phyloP scores from a whole-genome alignment of 2,888 invertebrate genomes.

The Clistopyga incitator region DNA sequence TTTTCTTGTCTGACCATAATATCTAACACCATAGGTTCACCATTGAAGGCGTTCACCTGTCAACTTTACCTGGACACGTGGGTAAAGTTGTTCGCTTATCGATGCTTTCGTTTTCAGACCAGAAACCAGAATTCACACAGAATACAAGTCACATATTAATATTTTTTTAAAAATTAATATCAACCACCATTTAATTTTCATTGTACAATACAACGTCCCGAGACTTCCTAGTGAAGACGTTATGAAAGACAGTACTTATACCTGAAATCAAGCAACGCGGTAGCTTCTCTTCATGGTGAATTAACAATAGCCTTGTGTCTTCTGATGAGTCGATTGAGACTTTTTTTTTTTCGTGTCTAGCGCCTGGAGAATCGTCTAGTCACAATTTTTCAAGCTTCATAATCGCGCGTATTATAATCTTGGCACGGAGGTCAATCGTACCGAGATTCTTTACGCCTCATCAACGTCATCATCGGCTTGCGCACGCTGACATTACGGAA shows the following conservation, averaged over 20 bases:
- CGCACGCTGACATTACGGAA: conserved; percentile 71
- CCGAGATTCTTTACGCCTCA: conserved; percentile 50
- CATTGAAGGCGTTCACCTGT: no score
- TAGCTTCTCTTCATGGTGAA: background rate
- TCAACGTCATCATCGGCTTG: conserved; percentile 50
- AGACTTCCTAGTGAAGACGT: conserved; percentile 18
- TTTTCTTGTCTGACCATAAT: no score
- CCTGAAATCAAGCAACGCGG: background rate
- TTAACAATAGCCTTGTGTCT: background rate
- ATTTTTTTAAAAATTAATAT: conserved; percentile 4
- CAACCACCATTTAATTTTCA: background rate
- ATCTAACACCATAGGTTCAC: no score
- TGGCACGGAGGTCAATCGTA: conserved; percentile 41
- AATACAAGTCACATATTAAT: background rate
- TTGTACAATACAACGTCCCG: conserved; percentile 3
- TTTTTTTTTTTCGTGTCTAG: background rate
- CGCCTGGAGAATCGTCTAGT: conserved; percentile 6
- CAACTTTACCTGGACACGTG: background rate
- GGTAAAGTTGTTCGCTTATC: background rate
- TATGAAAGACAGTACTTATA: background rate
- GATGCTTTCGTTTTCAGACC: background rate
- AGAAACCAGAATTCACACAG: background rate
- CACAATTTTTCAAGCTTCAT: background rate
- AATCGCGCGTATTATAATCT: conserved; percentile 19
- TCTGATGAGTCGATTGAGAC: conserved; percentile 10